Base-by-base conservation (phyloP, 2,888 invertebrate genomes). In the Carcina quercana region DNA sequence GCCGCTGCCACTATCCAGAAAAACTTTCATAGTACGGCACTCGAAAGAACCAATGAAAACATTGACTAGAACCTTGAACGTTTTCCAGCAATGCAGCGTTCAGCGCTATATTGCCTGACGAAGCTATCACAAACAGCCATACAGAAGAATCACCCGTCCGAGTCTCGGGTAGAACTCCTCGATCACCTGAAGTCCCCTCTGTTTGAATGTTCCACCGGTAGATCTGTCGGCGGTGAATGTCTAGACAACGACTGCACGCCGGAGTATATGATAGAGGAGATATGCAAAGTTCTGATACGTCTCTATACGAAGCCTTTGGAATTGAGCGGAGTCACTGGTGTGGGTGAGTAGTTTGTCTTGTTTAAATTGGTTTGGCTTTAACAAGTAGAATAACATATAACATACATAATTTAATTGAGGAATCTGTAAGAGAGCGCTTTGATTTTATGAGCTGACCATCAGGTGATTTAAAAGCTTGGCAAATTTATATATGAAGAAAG, bases 31-130 rank as follows among this genome's bases (percentile, higher is more conserved):
- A n/a, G n/a, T n/a, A n/a, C n/a, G n/a, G n/a, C n/a, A n/a, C n/a
- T n/a, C n/a, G n/a, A n/a, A n/a, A n/a, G n/a, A n/a, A n/a, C n/a
- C n/a, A n/a, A n/a, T n/a, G n/a, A n/a, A n/a, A n/a, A n/a, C n/a
- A n/a, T n/a, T n/a, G n/a, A n/a, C n/a, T n/a, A n/a, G n/a, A n/a
- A n/a, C n/a, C n/a, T n/a, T n/a, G n/a, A n/a, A n/a, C n/a, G n/a
- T n/a, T n/a, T n/a, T 67, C 11, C 59, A 83, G 82, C 71, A 38
- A 50, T 76, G 15, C 69, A 65, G 64, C 61, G 71, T 6, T 64
- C 76, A 1, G 66, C 63, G 0, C 31, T 78, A 19, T 62, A 63
- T 37, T 82, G 69, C 28, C 44, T 83, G 25, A 61, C 68, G 1
- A 70, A 70, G 25, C 42, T 83, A 5, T 36, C 61, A 0, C 67